Evolutionary conservation across 2,888 invertebrate species (phyloP), one percentile per base, ranked within the genome.

Genomic region (Drosophila recens): DNA sequence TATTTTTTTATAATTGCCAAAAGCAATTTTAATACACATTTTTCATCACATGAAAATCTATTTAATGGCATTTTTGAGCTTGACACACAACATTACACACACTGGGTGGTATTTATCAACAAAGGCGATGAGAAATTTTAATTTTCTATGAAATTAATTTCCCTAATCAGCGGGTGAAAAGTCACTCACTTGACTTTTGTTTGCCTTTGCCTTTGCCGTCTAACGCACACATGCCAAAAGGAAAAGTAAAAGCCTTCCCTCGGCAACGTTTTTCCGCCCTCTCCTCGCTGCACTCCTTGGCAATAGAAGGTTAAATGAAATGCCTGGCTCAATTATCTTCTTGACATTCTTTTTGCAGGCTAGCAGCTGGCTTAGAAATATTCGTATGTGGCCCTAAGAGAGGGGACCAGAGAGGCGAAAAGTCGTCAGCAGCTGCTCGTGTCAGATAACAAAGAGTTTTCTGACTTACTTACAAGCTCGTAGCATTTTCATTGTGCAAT

Each of bases 131-230:
- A 34, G 54, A 59, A 68, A 72, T 57, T 57, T 57, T 46, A 77
- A 78, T 80, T 80, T 87, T 73, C 69, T 82, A 79, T 75, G 62
- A 88, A 84, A 88, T 88, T 87, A 87, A 84, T 88, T 84, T 82
- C 61, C 73, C 75, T 78, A 88, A 84, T 88, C 83, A 82, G 68
- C 61, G 48, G 67, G 62, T 67, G 58, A 73, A 81, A 78, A 89
- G 86, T 85, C 88, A 79, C 52, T 87, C 85, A 76, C 73, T 75
- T 78, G 73, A 75, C 77, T 83, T 77, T 80, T 81, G 72, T 74
- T 72, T 23, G 23, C 27, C 75, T 69, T 66, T 57, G 30, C 30
- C 69, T 74, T 66, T 61, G 79, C 48, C 76, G 62, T 79, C 76
- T 71, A 54, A 53, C 52, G 70, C 77, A 79, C 63, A 70, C 75